Base-by-base conservation (phyloP, 2,888 invertebrate species). In the Oscheius onirici region DNA sequence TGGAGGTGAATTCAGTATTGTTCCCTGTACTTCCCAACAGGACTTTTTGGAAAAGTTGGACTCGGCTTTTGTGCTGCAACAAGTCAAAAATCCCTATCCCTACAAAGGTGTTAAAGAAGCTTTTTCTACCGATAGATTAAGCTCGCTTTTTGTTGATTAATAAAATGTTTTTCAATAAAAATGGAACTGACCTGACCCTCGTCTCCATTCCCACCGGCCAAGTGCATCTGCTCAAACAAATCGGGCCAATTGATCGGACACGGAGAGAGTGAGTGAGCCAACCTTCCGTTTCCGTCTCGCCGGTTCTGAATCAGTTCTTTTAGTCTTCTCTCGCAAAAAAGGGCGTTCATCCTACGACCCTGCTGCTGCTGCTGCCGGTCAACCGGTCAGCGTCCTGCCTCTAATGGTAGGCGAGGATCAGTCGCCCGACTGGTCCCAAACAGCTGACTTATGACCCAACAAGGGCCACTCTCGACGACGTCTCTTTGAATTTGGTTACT, bases 371-470 rank as follows among this genome's bases (percentile, higher is more conserved):
- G 52, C 24, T 52, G 15, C 54, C 54, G n/a, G 54, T 28, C 26
- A 22, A 22, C 54, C 46, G 20, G 15, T 46, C 46, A 20, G 15
- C 13, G n/a, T 46, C 15, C n/a, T 55, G 34, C n/a, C 54, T 22
- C 26, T 34, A n/a, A n/a, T 55, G n/a, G 54, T 26, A 15, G n/a
- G n/a, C 22, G 60, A 43, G 60, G 60, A 60, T 60, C 60, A 43
- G 60, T n/a, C n/a, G n/a, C n/a, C 60, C 60, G 60, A 60, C 60
- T 60, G 60, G 60, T 60, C 60, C 60, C 5, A 41, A 43, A 60
- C 44, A 43, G 43, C 60, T 60, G 60, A 60, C 60, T 60, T 60
- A 60, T 60, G 60, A 60, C 60, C 60, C 24, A n/a, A 55, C 26
- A 24, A 28, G 22, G 3, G 22, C 28, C 15, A 22, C 26, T 28